Percentiles rank a stretch among this genome's conserved stretches.
Conservation (phyloP, 2,797 vertebrate genomes). For the Chromis chromis region DNA sequence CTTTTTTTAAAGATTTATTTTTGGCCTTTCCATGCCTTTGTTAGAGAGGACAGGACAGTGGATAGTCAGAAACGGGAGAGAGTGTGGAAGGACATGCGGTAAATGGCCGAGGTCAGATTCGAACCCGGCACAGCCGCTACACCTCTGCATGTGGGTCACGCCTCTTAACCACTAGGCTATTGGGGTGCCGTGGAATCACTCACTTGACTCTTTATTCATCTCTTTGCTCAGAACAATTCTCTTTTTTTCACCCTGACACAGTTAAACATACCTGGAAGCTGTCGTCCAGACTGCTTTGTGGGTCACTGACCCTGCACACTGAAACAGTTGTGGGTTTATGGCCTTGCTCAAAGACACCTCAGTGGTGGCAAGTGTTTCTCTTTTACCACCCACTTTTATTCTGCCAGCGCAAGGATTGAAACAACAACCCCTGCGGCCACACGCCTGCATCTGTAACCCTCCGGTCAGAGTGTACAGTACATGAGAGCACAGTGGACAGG, state of each 20-base stretch:
- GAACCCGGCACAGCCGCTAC: too few relatives aligned
- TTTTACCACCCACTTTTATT: constrained; percentile 20
- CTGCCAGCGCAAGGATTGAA: background rate
- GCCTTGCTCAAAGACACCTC: constrained; percentile 24
- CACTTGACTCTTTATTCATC: background rate
- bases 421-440: background rate
- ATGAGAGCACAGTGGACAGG: background rate
- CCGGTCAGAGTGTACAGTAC: background rate
- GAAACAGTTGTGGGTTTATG: constrained; percentile 10
- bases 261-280: background rate
- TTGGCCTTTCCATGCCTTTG: too few relatives aligned
- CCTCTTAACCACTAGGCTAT: too few relatives aligned
- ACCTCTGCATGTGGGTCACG: too few relatives aligned
- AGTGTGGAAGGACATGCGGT: too few relatives aligned
- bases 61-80: too few relatives aligned
- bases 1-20: too few relatives aligned
- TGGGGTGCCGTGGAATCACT: too few relatives aligned
- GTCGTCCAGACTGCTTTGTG: background rate
- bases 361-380: background rate
- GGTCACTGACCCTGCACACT: background rate
- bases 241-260: background rate
- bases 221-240: background rate
- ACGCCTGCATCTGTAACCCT: background rate
- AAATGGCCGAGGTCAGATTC: too few relatives aligned
- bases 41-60: too few relatives aligned